Evolutionary conservation across 2,888 invertebrate genomes (phyloP).

Genomic region (Philopedon plagiatum): DNA sequence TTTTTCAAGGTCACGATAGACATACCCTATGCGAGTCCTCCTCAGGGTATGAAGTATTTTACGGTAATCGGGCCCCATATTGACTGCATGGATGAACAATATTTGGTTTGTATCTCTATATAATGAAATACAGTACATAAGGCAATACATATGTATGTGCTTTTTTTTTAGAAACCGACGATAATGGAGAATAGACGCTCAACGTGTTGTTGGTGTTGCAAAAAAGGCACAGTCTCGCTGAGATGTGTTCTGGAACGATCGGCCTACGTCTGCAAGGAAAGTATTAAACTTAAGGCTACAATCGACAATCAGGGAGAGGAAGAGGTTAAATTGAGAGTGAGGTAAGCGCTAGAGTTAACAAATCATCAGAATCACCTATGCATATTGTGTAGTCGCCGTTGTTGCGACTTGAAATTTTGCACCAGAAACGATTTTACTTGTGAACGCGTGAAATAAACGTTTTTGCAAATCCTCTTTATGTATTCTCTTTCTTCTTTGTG

Average conservation of each 20-base stretch:
- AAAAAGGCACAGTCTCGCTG: slow-evolving; percentile 77
- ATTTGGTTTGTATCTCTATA: slow-evolving; percentile 78
- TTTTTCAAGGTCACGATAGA: slow-evolving; percentile 82
- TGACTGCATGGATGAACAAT: slow-evolving; percentile 86
- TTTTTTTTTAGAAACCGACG: slow-evolving; percentile 73
- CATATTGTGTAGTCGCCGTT: too few species aligned
- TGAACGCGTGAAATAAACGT: too few species aligned
- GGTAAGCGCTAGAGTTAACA: slow-evolving; percentile 55
- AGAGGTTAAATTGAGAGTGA: slow-evolving; percentile 64
- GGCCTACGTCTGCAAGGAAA: slow-evolving; percentile 83
- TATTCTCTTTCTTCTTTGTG: background rate
- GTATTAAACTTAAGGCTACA: slow-evolving; percentile 77
- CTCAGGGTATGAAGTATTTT: slow-evolving; percentile 85
- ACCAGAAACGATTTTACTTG: too few species aligned
- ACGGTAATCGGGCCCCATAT: slow-evolving; percentile 84
- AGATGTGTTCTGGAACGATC: slow-evolving; percentile 79
- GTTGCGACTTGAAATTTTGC: too few species aligned
- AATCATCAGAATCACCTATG: too few species aligned
- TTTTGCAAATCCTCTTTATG: too few species aligned
- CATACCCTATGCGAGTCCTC: slow-evolving; percentile 84
- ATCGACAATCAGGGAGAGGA: slow-evolving; percentile 76
- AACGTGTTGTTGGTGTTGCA: slow-evolving; percentile 82
- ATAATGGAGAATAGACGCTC: slow-evolving; percentile 76
- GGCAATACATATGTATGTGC: background rate
- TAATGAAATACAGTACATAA: too few species aligned